Evolutionary conservation across 2,797 vertebrate species (phyloP), one percentile per base, ranked within the genome.

Genomic region (Falco berigora): DNA sequence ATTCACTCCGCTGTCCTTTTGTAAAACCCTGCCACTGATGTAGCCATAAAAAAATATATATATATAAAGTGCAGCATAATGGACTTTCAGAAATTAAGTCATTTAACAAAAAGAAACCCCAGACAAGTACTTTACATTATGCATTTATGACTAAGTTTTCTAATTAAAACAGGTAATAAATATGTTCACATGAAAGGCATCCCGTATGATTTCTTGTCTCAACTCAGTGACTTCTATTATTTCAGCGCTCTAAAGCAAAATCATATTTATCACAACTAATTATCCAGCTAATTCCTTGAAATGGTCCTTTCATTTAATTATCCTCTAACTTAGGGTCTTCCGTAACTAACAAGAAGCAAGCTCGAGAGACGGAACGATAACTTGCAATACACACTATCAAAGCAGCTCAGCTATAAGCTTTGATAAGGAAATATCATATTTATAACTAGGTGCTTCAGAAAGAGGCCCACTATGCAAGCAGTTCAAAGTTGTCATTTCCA

Each of bases 211-310:
- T 97, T 64, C 91, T 69, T 69, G 91, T 90, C 92, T 95, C 72
- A 96, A 79, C 71, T 94, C 76, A 93, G 50, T 92, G 55, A 53
- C 66, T 96, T 94, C 84, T 92, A 68, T 94, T 91, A 77, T 86
- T 96, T 81, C 71, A 86, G 30, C 61, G 16, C 73, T 93, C 79
- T 88, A 78, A 89, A 95, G 61, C 27, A 91, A 96, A 95, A 88
- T 66, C 61, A 25, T 95, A 95, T 95, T 96, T 96, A 92, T 78
- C 90, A 85, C 53, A 78, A 82, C 62, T 96, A 96, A 96, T 87
- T 97, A 74, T 84, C 58, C 55, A 90, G 88, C 89, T 92, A 95
- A 96, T 92, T 97, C 72, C 47, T 92, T 96, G 86, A 92, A 97
- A 95, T 62, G 47, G n/a, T 67, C 64, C 58, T 94, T 96, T 95